Evolutionary conservation across 1,140 invertebrate species (phyloP), one percentile per base, ranked within the genome.

Genomic region (Ptiloglossa arizonensis): DNA sequence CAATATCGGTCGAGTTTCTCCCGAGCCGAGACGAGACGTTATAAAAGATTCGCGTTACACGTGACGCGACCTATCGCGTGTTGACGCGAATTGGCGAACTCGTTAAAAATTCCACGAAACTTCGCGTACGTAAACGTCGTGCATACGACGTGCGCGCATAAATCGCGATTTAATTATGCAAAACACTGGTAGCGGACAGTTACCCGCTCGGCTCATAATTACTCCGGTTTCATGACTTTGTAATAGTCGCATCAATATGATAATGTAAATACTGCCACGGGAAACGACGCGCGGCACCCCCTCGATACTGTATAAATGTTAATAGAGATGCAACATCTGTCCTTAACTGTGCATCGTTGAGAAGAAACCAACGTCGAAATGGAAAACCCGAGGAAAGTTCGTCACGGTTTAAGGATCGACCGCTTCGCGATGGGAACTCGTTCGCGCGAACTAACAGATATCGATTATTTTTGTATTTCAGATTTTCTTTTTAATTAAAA

Each of bases 81-180:
- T 64, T 5, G 13, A 24, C 13, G 17, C 1, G 22, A 15, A 27
- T n/a, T 9, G 8, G 5, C 56, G 6, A 35, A 5, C 8, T 1
- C 15, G 19, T 5, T 19, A 57, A 29, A 57, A 70, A 71, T 46
- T 1, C 8, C 22, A 9, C 2, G 29, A 48, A 71, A 50, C 13
- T 46, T 9, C 17, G 9, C 9, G 5, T 0, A 5, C 29, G 54
- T 29, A 54, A 64, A 64, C 38, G 35, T 44, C 13, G n/a, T 2
- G 2, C 15, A 27, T 24, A 15, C n/a, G n/a, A 35, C 38, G 27
- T 44, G 56, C 15, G 62, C n/a, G 27, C 41, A 17, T 52, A 56
- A 74, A 74, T 74, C 62, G 68, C 27, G 38, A 57, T 44, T 77
- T 52, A 77, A 77, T 70, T 60, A 69, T 77, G 67, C 46, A 71